Percentiles rank a stretch among this genome's conserved stretches.
These are phyloP conservation scores for Narcine bancroftii DNA, from an alignment of 2,113 vertebrate species.

Conservation along the genomic window DNA sequence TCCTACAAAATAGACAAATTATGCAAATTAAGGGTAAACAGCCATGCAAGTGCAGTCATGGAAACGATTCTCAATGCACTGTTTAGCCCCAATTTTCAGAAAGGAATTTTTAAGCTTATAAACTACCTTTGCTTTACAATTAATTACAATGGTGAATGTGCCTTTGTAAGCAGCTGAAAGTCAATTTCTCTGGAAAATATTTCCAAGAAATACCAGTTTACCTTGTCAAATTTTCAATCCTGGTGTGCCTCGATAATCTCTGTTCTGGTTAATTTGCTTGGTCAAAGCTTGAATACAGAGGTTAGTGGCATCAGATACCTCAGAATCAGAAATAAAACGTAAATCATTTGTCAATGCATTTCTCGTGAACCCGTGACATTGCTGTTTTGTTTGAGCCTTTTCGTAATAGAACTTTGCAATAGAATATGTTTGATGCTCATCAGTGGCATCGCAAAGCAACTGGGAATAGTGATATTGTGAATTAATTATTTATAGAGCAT, in stretches of 20 bases:
- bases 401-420: background rate
- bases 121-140: slow-evolving; percentile 1
- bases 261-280: background rate
- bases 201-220: background rate
- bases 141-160: slow-evolving; percentile 1
- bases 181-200: slow-evolving; percentile 23
- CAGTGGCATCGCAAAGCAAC: background rate
- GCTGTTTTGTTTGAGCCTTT: background rate
- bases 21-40: slow-evolving; percentile 30
- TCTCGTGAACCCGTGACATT: background rate
- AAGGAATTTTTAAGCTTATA: slow-evolving; percentile 26
- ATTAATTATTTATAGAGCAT: background rate
- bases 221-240: background rate
- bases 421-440: background rate
- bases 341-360: background rate
- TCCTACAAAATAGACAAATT: slow-evolving; percentile 22
- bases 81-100: slow-evolving; percentile 26
- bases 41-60: slow-evolving; percentile 17
- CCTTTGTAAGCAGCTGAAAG: background rate
- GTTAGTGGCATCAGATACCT: background rate
- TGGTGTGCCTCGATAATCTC: background rate
- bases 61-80: slow-evolving; percentile 3
- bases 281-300: background rate
- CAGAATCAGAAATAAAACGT: background rate
- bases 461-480: background rate